These are phyloP conservation scores for Drosophila kokeensis DNA, from an alignment of 2,888 invertebrate species.

Conservation along the genomic window DNA sequence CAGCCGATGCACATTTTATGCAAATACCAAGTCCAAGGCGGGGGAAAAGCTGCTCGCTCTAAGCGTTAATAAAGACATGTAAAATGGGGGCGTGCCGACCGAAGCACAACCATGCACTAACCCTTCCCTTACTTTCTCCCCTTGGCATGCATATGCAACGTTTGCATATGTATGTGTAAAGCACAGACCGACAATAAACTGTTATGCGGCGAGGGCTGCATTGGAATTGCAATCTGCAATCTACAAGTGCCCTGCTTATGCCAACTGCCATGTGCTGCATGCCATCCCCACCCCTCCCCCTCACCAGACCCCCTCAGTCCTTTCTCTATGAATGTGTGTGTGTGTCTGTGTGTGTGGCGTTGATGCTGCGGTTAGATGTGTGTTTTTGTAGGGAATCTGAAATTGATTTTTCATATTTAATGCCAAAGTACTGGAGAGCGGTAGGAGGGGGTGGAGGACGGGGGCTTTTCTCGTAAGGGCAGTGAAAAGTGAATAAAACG, in stretches of 20 bases:
- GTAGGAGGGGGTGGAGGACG: neutral
- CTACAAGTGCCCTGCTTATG: conserved; percentile 33
- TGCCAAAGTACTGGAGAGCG: conserved; percentile 22
- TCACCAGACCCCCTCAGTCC: neutral
- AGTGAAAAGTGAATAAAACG: conserved; percentile 37
- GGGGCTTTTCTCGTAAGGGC: neutral
- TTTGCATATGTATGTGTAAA: neutral
- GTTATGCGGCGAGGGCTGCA: conserved; percentile 52
- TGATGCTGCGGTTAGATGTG: conserved; percentile 57
- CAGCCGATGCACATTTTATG: conserved; percentile 65
- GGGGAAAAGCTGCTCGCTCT: conserved; percentile 38
- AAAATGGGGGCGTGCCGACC: conserved; percentile 30
- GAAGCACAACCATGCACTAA: conserved; percentile 16
- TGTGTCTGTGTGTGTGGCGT: conserved; percentile 24
- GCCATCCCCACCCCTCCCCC: neutral
- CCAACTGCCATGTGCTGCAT: conserved; percentile 19
- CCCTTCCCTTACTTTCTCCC: neutral
- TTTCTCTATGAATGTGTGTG: neutral
- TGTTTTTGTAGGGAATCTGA: conserved; percentile 45
- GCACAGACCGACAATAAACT: conserved; percentile 47
- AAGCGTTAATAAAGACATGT: conserved; percentile 64
- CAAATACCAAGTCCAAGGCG: conserved; percentile 47
- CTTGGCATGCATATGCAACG: neutral
- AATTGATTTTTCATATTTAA: conserved; percentile 75
- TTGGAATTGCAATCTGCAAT: conserved; percentile 38